These are phyloP conservation scores for Nephrotoma guestfalica DNA, from an alignment of 2,888 invertebrate species.

Conservation along the genomic window DNA sequence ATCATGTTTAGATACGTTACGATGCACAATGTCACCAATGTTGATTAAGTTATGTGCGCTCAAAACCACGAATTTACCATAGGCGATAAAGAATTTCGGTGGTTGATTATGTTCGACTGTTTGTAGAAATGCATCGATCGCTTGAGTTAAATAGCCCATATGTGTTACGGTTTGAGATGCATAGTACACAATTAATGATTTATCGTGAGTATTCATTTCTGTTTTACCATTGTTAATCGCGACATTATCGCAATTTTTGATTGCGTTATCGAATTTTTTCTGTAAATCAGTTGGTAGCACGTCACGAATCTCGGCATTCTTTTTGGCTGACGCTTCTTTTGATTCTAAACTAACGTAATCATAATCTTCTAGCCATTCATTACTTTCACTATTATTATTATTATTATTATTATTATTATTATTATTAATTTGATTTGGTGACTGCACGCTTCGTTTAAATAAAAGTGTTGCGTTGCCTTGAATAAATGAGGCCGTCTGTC, in stretches of 20 bases:
- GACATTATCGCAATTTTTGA: constrained; percentile 55
- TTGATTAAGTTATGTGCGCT: constrained; percentile 88
- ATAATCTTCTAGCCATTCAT: constrained; percentile 69
- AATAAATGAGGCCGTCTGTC: constrained; percentile 80
- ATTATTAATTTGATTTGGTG: constrained; percentile 21
- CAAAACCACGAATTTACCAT: constrained; percentile 87
- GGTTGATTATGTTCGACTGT: constrained; percentile 88
- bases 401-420: constrained; percentile 25
- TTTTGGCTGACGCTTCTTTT: constrained; percentile 51
- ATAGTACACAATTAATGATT: constrained; percentile 74
- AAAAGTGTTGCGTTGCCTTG: constrained; percentile 69
- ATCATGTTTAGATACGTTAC: constrained; percentile 62
- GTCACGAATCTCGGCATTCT: constrained; percentile 58
- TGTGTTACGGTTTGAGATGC: constrained; percentile 75
- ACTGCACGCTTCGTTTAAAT: constrained; percentile 45
- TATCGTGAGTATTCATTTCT: constrained; percentile 57
- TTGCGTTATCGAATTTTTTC: constrained; percentile 58
- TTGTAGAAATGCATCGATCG: constrained; percentile 82
- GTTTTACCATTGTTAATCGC: constrained; percentile 37
- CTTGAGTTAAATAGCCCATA: constrained; percentile 68
- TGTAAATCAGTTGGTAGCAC: constrained; percentile 53
- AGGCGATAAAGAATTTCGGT: constrained; percentile 83
- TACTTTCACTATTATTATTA: constrained; percentile 25
- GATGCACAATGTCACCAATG: constrained; percentile 85
- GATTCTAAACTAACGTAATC: constrained; percentile 82